A percentile compares a stretch with the other conserved stretches of the same genome.
Evolutionary conservation across 2,797 vertebrate genomes (phyloP).

Genomic region (Hafferia zeledoni): DNA sequence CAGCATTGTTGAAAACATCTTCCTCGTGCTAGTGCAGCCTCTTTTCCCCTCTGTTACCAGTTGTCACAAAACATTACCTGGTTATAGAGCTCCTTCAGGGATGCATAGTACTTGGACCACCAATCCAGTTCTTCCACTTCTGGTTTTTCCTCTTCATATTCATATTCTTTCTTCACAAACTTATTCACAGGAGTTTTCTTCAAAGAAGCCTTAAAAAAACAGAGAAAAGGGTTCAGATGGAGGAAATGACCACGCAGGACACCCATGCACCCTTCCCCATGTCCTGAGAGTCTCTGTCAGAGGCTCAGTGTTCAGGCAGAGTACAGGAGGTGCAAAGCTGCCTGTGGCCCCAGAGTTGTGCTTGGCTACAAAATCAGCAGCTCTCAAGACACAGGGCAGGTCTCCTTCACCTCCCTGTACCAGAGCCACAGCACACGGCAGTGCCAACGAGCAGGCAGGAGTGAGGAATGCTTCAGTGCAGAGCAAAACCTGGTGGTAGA

Average conservation of each 20-base stretch:
- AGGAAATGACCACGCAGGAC: background rate
- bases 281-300: background rate
- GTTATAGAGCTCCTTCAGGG: constrained; percentile 85
- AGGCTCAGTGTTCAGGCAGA: background rate
- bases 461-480: background rate
- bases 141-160: constrained; percentile 87
- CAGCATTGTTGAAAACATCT: background rate
- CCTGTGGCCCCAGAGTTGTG: background rate
- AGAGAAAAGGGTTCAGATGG: background rate
- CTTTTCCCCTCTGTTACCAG: background rate
- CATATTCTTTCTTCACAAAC: constrained; percentile 69
- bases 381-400: background rate
- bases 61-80: constrained; percentile 72
- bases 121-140: constrained; percentile 92
- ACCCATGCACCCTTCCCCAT: background rate
- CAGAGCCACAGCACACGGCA: background rate
- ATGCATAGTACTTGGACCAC: constrained; percentile 97
- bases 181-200: constrained; percentile 77
- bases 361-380: background rate
- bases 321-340: background rate
- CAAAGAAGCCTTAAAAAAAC: constrained; percentile 75
- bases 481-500: background rate
- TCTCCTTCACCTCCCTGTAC: background rate
- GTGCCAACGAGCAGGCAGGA: background rate
- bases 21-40: background rate